These are phyloP conservation scores for Hoplodrina ambigua DNA, from an alignment of 2,888 invertebrate species.

Conservation along the genomic window DNA sequence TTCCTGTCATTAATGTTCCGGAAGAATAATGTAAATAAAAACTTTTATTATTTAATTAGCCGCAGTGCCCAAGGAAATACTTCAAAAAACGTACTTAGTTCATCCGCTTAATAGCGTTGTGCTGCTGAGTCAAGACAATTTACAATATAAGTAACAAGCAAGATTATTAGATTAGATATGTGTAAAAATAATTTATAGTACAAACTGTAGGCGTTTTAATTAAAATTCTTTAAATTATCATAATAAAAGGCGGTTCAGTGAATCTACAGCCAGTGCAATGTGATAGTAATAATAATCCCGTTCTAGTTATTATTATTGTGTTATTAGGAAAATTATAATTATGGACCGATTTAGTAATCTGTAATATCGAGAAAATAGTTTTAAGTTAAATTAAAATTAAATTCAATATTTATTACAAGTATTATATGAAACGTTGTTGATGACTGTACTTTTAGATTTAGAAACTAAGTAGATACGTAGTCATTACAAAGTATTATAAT, in stretches of 20 bases:
- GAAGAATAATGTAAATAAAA: conserved; percentile 56
- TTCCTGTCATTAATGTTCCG: conserved; percentile 54
- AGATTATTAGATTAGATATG: conserved; percentile 26
- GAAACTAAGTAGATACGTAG: conserved; percentile 46
- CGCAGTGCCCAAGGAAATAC: conserved; percentile 33
- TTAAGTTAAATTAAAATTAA: conserved; percentile 48
- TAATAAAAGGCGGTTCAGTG: conserved; percentile 72
- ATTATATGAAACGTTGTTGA: conserved; percentile 54
- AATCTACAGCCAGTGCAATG: conserved; percentile 84
- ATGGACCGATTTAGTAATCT: conserved; percentile 30
- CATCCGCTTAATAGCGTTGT: conserved; percentile 31
- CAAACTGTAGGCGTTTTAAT: conserved; percentile 65
- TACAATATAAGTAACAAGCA: conserved; percentile 18
- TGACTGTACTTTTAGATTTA: conserved; percentile 63
- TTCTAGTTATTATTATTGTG: conserved; percentile 57
- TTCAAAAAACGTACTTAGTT: conserved; percentile 51
- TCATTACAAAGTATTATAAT: conserved; percentile 62
- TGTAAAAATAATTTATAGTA: conserved; percentile 60
- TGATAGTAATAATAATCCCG: conserved; percentile 79
- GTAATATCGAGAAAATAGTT: conserved; percentile 35
- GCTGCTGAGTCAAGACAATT: conserved; percentile 39
- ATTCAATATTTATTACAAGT: conserved; percentile 61
- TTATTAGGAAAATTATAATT: conserved; percentile 43
- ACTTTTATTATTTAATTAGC: conserved; percentile 48
- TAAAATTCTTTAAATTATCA: conserved; percentile 58